Conservation (phyloP, 92 coral and sea anemone species). For the Umimayanthus chanpuru region DNA sequence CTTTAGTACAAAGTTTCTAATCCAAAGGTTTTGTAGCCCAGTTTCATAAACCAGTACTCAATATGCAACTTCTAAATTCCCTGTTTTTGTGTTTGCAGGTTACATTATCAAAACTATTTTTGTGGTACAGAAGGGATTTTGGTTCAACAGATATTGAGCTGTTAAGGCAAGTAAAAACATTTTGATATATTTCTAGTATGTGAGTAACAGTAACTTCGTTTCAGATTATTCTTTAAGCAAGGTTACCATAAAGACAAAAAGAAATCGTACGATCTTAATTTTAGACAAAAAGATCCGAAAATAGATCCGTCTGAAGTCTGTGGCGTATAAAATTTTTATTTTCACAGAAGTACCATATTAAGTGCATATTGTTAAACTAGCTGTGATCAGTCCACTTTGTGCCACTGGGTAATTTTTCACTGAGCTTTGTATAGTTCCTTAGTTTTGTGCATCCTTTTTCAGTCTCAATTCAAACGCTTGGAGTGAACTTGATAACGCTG, state of each 20-base stretch:
- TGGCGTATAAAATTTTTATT: no score
- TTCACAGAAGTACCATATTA: background rate
- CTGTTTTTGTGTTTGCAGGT: conserved; percentile 49
- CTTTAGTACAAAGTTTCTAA: background rate
- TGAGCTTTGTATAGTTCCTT: no score
- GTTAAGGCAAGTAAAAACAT: conserved; percentile 58
- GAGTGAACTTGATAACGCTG: background rate
- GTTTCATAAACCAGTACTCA: background rate
- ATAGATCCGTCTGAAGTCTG: no score
- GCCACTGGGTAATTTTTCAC: no score
- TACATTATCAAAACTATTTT: conserved; percentile 78
- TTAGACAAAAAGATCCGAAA: no score
- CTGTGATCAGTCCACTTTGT: background rate
- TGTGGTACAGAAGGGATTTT: conserved; percentile 91
- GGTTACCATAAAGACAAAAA: no score
- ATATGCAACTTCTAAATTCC: background rate
- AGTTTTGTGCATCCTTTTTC: background rate
- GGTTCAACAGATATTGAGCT: conserved; percentile 68
- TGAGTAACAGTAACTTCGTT: background rate
- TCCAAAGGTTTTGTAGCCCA: background rate
- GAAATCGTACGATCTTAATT: no score
- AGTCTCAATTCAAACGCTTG: background rate
- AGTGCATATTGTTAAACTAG: background rate
- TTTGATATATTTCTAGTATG: background rate
- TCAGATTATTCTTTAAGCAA: background rate